Evolutionary conservation across 92 coral and sea anemone species (phyloP).

Genomic region (Epizoanthus ramosus): DNA sequence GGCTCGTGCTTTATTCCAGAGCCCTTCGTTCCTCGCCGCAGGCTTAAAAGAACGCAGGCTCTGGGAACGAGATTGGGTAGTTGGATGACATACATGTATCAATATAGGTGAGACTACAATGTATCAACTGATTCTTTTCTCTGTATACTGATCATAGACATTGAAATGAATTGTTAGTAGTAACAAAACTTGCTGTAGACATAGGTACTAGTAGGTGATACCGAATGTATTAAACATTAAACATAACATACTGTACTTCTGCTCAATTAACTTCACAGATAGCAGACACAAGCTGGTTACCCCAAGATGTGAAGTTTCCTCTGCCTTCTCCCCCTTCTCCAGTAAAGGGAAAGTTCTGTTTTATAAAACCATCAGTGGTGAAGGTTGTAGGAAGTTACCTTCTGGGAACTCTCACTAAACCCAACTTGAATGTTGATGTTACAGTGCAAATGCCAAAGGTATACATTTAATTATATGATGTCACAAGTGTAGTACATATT

Average conservation of each 20-base stretch:
- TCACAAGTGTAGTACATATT: no score
- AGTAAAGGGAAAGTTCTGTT: slow-evolving; percentile 86
- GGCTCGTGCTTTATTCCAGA: no score
- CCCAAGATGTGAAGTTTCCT: slow-evolving; percentile 74
- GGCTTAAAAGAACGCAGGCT: no score
- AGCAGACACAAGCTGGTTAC: slow-evolving; percentile 75
- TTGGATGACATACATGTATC: no score
- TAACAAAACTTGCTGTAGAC: no score
- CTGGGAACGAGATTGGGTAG: no score
- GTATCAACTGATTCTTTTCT: no score
- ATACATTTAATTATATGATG: not conserved
- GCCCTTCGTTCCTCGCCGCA: no score
- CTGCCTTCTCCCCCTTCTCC: slow-evolving; percentile 77
- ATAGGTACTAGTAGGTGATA: not conserved
- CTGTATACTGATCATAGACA: no score
- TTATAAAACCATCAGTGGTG: slow-evolving; percentile 72
- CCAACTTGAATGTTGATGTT: slow-evolving; percentile 82
- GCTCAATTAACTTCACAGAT: slow-evolving; percentile 44
- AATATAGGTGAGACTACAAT: no score
- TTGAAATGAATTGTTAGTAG: no score
- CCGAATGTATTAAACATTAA: not conserved
- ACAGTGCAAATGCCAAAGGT: slow-evolving; percentile 96
- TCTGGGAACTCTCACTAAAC: slow-evolving; percentile 83
- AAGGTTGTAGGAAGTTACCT: slow-evolving; percentile 94
- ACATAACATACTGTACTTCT: no score